Conservation (phyloP, 2,113 vertebrate genomes). For the Oryzias melastigma region DNA sequence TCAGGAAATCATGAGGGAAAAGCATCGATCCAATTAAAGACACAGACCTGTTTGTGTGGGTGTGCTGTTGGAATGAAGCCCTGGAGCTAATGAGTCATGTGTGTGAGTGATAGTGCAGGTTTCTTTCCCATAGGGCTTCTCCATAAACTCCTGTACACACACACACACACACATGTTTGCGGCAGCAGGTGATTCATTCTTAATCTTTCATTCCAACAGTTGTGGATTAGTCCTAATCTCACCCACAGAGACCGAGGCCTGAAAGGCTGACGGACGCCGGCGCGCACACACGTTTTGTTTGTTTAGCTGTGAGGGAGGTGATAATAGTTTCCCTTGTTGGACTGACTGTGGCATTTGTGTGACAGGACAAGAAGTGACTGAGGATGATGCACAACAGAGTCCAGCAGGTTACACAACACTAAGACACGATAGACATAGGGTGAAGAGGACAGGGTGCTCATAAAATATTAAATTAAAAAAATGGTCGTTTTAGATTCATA, state of each 20-base stretch:
- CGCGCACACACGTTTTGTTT: conserved; percentile 27
- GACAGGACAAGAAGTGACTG: conserved; percentile 46
- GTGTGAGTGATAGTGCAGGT: conserved; percentile 36
- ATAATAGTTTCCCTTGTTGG: conserved; percentile 55
- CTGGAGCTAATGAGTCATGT: conserved; percentile 58
- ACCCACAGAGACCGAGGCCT: conserved; percentile 54
- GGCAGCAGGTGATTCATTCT: conserved; percentile 69
- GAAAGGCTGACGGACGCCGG: conserved; percentile 53
- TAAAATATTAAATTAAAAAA: not conserved
- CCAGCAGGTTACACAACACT: conserved; percentile 38
- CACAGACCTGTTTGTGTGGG: conserved; percentile 25
- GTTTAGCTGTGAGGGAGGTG: conserved; percentile 36
- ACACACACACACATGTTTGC: conserved; percentile 14
- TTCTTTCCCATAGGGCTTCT: conserved; percentile 38
- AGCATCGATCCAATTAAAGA: conserved; percentile 69
- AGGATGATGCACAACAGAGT: conserved; percentile 30
- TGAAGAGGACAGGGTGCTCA: conserved; percentile 1
- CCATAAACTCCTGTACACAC: conserved; percentile 25
- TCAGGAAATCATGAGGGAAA: conserved; percentile 41
- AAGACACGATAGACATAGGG: conserved; percentile 26
- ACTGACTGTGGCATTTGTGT: conserved; percentile 11
- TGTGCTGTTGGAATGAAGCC: conserved; percentile 39
- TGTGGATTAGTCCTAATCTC: conserved; percentile 72
- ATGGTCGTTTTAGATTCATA: too few species aligned
- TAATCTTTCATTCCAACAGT: conserved; percentile 73